Base-by-base conservation (phyloP, 2,113 vertebrate species). In the Eudyptes chrysolophus region DNA sequence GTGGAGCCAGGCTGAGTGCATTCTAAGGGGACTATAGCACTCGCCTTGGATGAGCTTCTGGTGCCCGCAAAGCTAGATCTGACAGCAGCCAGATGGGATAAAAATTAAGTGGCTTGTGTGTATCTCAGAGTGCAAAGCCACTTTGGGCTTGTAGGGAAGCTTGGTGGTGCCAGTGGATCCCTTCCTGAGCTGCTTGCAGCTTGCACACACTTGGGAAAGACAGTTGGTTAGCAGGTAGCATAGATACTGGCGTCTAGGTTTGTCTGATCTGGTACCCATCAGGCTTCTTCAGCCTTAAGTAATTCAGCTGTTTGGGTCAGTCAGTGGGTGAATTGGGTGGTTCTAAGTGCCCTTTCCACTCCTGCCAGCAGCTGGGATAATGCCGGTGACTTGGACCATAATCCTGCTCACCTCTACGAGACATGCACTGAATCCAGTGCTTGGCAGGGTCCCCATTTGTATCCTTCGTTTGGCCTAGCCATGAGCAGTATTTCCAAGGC, bases 371-470 rank as follows among this genome's bases (percentile, higher is more conserved):
- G n/a, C 62, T 72, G 40, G 20, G 48, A 42, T 68, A 51, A 62
- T 58, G 38, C 46, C 16, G 21, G 30, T 62, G 76, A 36, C 32
- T 29, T 76, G 48, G 8, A 42, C 66, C 17, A 10, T 36, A 66
- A 84, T 46, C 24, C 62, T 87, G 38, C 57, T 72, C 14, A 21
- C 34, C n/a, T 76, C 27, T 55, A 5, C 0, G 0, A 49, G 36
- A 48, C 27, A 15, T 15, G 24, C 25, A 9, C 48, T 25, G 52
- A 54, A 55, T 25, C 25, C 15, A 22, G 29, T 24, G 40, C 51
- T 79, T 44, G 55, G n/a, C 29, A 48, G 5, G 3, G 29, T 40
- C 16, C 25, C 13, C 17, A 0, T 40, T 40, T 44, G 21, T 55
- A 19, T 27, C 58, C 36, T 57, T 80, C 1, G 1, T 52, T 42